Conservation (phyloP, 2,888 invertebrate genomes). For the Nasonia oneida region DNA sequence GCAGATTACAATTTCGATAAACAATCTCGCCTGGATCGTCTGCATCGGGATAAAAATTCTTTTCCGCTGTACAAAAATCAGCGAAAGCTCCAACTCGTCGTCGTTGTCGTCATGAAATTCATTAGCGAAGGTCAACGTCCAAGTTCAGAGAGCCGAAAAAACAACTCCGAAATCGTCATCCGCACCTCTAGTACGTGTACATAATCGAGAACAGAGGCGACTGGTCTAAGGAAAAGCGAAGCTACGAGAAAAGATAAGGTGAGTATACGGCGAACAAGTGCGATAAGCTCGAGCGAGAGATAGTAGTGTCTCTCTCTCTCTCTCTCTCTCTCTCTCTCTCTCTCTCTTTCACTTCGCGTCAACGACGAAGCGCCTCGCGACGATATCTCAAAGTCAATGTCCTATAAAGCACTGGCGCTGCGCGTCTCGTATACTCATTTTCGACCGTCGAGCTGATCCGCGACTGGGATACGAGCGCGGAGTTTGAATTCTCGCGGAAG, state of each 20-base stretch:
- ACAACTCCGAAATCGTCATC: background rate
- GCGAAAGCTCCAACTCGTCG: background rate
- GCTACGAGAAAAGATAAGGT: conserved; percentile 65
- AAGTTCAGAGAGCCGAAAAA: background rate
- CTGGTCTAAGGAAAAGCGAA: conserved; percentile 34
- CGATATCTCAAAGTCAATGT: conserved; percentile 79
- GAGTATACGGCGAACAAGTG: conserved; percentile 55
- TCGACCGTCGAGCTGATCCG: background rate
- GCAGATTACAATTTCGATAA: background rate
- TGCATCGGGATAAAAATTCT: background rate
- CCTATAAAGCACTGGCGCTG: conserved; percentile 76
- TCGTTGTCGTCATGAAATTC: background rate
- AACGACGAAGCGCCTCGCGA: conserved; percentile 67
- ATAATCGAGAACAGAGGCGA: background rate
- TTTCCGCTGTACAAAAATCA: background rate
- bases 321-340: conserved; percentile 18
- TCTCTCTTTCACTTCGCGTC: conserved; percentile 10
- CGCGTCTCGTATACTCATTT: conserved; percentile 14
- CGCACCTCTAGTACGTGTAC: background rate
- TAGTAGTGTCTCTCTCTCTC: conserved; percentile 16
- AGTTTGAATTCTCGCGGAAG: conserved; percentile 6
- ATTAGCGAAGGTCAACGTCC: background rate
- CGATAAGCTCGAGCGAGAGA: conserved; percentile 51
- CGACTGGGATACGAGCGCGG: background rate
- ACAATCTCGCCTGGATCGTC: background rate